Percentiles rank a stretch among this genome's conserved stretches.
phyloP scores from a whole-genome alignment of 2,888 invertebrate genomes.

The Orthonevra nobilis region DNA sequence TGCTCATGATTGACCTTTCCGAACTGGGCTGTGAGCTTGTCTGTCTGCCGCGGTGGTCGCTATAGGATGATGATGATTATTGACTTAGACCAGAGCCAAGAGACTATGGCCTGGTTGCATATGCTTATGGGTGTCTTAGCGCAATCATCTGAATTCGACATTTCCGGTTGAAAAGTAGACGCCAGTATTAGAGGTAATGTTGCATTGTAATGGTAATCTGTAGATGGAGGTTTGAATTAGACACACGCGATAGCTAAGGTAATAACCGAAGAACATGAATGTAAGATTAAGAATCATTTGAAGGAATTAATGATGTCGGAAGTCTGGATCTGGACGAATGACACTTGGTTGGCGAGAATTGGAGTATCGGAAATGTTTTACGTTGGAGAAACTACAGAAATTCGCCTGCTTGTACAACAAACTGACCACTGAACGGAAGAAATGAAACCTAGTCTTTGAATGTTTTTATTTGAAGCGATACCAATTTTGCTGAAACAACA shows the following conservation, averaged over 20 bases:
- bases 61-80: constrained; percentile 58
- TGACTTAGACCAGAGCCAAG: constrained; percentile 33
- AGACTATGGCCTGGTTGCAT: neutral
- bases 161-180: constrained; percentile 57
- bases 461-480: too few relatives aligned
- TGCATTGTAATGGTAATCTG: constrained; percentile 8
- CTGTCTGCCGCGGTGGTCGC: constrained; percentile 11
- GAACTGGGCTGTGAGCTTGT: constrained; percentile 16
- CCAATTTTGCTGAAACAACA: too few relatives aligned
- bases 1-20: constrained; percentile 61
- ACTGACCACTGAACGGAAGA: too few relatives aligned
- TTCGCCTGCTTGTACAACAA: too few relatives aligned
- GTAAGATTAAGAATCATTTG: constrained; percentile 22
- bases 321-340: constrained; percentile 10
- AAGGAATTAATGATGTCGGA: constrained; percentile 3
- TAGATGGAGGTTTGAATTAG: constrained; percentile 23
- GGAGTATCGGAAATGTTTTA: too few relatives aligned
- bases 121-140: constrained; percentile 41
- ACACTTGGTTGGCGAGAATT: too few relatives aligned
- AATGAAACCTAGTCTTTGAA: too few relatives aligned
- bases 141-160: constrained; percentile 67
- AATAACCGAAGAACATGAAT: constrained; percentile 6
- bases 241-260: constrained; percentile 15
- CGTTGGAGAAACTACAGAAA: too few relatives aligned
- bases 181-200: constrained; percentile 58